A percentile compares a stretch with the other conserved stretches of the same genome.
These are phyloP conservation scores for Pterocles gutturalis DNA, from an alignment of 2,113 vertebrate species.

Conservation along the genomic window DNA sequence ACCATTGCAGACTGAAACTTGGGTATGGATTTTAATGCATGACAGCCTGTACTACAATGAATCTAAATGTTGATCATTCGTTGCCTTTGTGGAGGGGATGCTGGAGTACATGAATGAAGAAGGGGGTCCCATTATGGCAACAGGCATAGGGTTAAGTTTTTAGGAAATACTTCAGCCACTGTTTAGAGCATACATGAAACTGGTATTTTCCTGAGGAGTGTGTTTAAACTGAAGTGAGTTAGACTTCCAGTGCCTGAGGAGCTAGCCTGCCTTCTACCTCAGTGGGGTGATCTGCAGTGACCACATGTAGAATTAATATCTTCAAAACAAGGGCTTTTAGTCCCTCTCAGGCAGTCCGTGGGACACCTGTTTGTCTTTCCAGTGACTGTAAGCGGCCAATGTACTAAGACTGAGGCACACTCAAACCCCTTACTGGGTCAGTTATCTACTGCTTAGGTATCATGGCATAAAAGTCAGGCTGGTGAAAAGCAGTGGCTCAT, in stretches of 20 bases:
- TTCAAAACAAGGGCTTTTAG: not conserved
- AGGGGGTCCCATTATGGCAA: not conserved
- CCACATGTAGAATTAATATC: not conserved
- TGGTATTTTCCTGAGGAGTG: not conserved
- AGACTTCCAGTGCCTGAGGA: not conserved
- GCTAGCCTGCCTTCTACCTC: not conserved
- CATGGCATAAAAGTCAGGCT: accelerated
- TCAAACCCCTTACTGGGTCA: not conserved
- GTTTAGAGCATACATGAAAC: not conserved
- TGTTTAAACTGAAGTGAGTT: not conserved
- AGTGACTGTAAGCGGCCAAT: not conserved
- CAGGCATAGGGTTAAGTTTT: not conserved
- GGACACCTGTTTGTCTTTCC: not conserved
- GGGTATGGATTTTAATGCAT: accelerated
- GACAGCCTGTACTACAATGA: not conserved
- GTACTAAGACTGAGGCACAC: not conserved
- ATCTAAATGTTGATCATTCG: accelerated
- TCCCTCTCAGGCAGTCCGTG: not conserved
- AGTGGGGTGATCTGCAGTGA: not conserved
- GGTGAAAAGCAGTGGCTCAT: not conserved
- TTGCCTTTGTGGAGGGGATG: not conserved
- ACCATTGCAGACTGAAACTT: accelerated
- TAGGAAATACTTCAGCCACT: not conserved
- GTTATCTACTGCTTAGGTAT: not conserved
- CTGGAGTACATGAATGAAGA: not conserved